Evolutionary conservation across 1,140 invertebrate species (phyloP).

Genomic region (Teleogryllus occipitalis): DNA sequence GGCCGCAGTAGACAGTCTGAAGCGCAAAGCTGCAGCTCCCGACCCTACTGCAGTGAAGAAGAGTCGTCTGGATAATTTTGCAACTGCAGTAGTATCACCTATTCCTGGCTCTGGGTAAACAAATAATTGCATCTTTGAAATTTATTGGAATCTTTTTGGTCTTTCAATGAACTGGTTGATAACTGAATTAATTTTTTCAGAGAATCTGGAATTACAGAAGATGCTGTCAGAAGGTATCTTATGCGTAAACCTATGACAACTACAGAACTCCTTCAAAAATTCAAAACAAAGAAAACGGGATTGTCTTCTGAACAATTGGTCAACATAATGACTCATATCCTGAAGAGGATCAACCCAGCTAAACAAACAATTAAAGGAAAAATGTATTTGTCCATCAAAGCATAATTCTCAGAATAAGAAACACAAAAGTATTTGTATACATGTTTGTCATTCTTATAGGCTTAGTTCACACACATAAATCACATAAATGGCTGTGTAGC

Average conservation of each 20-base stretch:
- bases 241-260: slow-evolving; percentile 94
- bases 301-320: slow-evolving; percentile 82
- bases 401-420: no score
- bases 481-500: no score
- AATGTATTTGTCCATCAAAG: slow-evolving; percentile 79
- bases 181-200: background rate
- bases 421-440: no score
- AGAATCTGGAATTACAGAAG: slow-evolving; percentile 86
- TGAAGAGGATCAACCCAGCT: slow-evolving; percentile 90
- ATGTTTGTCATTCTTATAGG: no score
- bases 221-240: slow-evolving; percentile 90
- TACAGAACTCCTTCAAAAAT: slow-evolving; percentile 88
- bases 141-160: background rate
- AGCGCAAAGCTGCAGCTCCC: slow-evolving; percentile 30
- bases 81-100: slow-evolving; percentile 18
- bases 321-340: slow-evolving; percentile 85
- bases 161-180: no score
- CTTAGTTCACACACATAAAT: no score
- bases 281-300: slow-evolving; percentile 90
- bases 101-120: background rate
- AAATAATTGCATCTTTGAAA: background rate
- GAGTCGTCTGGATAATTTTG: slow-evolving; percentile 26
- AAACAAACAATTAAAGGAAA: slow-evolving; percentile 88
- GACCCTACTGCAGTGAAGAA: slow-evolving; percentile 16
- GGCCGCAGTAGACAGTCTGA: slow-evolving; percentile 7